These are phyloP conservation scores for Anodontia alba DNA, from an alignment of 2,888 invertebrate genomes.

Conservation along the genomic window DNA sequence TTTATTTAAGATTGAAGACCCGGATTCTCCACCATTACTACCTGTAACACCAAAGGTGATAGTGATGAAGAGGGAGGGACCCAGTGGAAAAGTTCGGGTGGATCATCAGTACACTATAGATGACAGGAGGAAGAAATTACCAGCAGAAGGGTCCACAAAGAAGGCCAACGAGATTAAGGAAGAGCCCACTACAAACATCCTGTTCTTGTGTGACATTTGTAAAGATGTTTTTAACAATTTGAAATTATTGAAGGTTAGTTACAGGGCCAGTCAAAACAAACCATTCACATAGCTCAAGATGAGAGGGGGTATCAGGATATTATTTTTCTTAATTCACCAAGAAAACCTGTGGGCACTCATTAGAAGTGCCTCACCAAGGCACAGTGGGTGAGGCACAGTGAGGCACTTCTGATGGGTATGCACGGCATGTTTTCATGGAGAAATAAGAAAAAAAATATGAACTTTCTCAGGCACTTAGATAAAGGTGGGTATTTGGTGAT, in stretches of 20 bases:
- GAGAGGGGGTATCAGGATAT: too few species aligned
- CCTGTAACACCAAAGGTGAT: conserved; percentile 31
- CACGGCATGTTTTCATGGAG: too few species aligned
- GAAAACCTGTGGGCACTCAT: too few species aligned
- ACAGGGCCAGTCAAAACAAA: too few species aligned
- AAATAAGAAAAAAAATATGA: too few species aligned
- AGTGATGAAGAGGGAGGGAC: conserved; percentile 40
- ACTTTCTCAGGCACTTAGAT: too few species aligned
- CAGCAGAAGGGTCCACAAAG: neutral
- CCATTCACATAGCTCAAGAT: too few species aligned
- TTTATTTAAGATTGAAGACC: neutral
- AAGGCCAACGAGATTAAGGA: conserved; percentile 1
- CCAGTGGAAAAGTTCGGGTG: conserved; percentile 24
- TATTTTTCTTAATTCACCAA: too few species aligned
- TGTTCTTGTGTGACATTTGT: conserved; percentile 60
- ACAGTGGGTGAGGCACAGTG: too few species aligned
- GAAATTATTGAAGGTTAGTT: conserved; percentile 47
- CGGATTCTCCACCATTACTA: neutral
- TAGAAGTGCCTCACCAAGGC: too few species aligned
- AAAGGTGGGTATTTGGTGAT: too few species aligned
- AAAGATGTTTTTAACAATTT: conserved; percentile 51
- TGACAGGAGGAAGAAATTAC: neutral
- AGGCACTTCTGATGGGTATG: too few species aligned
- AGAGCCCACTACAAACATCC: conserved; percentile 38
- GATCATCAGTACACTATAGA: conserved; percentile 38